phyloP scores from a whole-genome alignment of 2,888 invertebrate species.

The Drosophila neotestacea region DNA sequence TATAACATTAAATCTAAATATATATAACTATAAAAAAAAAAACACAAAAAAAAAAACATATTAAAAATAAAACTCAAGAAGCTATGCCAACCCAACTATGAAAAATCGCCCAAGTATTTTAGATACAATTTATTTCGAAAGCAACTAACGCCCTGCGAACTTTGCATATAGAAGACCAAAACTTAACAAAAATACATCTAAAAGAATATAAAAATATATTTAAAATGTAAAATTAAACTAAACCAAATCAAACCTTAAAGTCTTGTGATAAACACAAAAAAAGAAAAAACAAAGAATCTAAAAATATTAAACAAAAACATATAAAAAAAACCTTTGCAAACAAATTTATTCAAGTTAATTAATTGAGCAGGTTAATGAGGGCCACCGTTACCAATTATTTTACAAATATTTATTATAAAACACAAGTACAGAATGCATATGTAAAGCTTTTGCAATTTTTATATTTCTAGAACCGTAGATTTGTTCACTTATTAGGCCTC shows the following conservation, averaged over 20 bases:
- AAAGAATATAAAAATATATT: conserved; percentile 19
- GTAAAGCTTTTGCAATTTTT: conserved; percentile 60
- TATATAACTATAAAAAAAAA: conserved; percentile 27
- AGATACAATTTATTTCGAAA: conserved; percentile 67
- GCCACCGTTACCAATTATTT: conserved; percentile 69
- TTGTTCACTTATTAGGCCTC: conserved; percentile 28
- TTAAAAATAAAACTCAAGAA: conserved; percentile 38
- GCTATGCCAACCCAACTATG: conserved; percentile 64
- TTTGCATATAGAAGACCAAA: conserved; percentile 53
- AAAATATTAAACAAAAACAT: conserved; percentile 24
- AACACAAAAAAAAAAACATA: conserved; percentile 17
- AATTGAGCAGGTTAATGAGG: conserved; percentile 74
- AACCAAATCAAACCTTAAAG: conserved; percentile 56
- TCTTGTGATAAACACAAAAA: conserved; percentile 70
- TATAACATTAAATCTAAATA: conserved; percentile 26
- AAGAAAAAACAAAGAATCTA: conserved; percentile 2
- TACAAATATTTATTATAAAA: conserved; percentile 53
- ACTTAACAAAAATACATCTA: conserved; percentile 27
- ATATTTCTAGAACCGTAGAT: conserved; percentile 40
- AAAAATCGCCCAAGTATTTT: conserved; percentile 69
- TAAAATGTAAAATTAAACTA: conserved; percentile 34
- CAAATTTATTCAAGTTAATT: conserved; percentile 59
- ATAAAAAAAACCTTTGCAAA: conserved; percentile 58
- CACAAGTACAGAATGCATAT: conserved; percentile 43
- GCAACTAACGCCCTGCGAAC: conserved; percentile 34